These are phyloP conservation scores for Sacculina carcini DNA, from an alignment of 2,888 invertebrate species.

Conservation along the genomic window DNA sequence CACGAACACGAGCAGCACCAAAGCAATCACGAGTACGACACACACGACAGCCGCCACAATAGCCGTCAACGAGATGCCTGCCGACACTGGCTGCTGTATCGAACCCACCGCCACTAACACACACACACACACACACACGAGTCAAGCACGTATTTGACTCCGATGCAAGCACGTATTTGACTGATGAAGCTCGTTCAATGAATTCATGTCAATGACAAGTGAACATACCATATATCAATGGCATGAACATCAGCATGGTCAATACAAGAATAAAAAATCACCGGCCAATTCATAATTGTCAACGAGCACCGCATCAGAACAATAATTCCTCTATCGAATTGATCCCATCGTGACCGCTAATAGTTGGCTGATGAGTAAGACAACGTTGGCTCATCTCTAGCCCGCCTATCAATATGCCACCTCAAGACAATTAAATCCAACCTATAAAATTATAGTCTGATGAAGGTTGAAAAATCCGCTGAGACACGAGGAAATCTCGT, in stretches of 20 bases:
- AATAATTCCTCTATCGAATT: too few relatives aligned
- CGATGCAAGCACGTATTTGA: background rate
- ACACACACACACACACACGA: background rate
- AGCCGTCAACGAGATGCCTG: conserved; percentile 31
- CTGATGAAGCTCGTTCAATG: too few relatives aligned
- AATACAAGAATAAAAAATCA: background rate
- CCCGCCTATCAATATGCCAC: background rate
- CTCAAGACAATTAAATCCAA: background rate
- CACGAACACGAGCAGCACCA: conserved; percentile 49
- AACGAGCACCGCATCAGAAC: too few relatives aligned
- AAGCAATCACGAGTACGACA: conserved; percentile 44
- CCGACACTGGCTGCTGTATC: conserved; percentile 9
- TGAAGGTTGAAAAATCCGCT: conserved; percentile 6
- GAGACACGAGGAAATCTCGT: background rate
- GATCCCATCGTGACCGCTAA: too few relatives aligned
- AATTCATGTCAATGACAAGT: too few relatives aligned
- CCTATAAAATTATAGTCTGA: too few relatives aligned
- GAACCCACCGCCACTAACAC: conserved; percentile 10
- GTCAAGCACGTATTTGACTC: background rate
- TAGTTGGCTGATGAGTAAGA: too few relatives aligned
- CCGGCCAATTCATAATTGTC: too few relatives aligned
- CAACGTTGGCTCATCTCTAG: too few relatives aligned
- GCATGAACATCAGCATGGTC: background rate
- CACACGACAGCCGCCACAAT: conserved; percentile 52
- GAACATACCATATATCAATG: background rate